Base-by-base conservation (phyloP, 2,113 vertebrate genomes). In the Epinephelus lanceolatus region DNA sequence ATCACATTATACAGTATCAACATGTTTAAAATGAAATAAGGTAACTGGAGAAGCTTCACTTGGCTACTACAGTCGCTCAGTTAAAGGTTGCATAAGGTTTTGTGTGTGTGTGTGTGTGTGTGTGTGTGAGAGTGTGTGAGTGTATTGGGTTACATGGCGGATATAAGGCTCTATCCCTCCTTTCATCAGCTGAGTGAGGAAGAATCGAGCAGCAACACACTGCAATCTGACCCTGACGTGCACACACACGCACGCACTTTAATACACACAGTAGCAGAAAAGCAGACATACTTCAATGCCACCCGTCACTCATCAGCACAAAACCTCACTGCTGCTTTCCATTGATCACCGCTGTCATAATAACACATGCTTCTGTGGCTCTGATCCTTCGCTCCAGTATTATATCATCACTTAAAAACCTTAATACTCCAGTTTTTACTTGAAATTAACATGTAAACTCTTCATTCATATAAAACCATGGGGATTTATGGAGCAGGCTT, bases 141-240 rank as follows among this genome's bases (percentile, higher is more conserved):
- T 59, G 15, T 86, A 68, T 94, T 80, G 59, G 13, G 77, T 94
- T 94, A 88, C 92, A 88, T 63, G 62, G 82, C 53, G 66, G 86
- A 90, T 90, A 81, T 86, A 71, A 75, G 61, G 53, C 86, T 84
- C 81, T 78, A 73, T 86, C 85, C 83, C 73, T 79, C 76, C 75
- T 89, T 91, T 91, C 91, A 90, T 92, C 92, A 92, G 81, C 87
- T 86, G 89, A 92, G 86, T 80, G 90, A 93, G 81, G 85, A 77
- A 80, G 80, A 90, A 90, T 85, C 37, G 52, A 76, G 71, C 25
- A 37, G 47, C 72, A 45, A 18, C 74, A 61, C 73, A 40, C 53
- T 89, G 90, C 88, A 91, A 94, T 52, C 81, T 83, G 89, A 92
- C 82, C 82, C 88, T 60, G 71, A 65, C 3, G 19, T 62, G 45